phyloP scores from a whole-genome alignment of 2,797 vertebrate genomes.

The Gadopsis bispinosus region DNA sequence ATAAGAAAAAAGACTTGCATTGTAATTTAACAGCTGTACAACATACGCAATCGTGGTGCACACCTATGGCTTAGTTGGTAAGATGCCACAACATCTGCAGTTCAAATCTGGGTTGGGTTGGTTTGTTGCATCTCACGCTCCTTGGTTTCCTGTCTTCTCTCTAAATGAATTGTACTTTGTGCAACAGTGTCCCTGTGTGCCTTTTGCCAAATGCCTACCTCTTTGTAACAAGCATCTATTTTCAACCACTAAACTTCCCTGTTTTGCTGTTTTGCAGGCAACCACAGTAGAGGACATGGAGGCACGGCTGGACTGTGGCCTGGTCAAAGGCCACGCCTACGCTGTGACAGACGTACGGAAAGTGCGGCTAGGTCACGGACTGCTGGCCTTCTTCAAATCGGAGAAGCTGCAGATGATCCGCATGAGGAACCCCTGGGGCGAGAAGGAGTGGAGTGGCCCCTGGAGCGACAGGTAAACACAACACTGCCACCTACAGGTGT shows the following conservation, averaged over 20 bases:
- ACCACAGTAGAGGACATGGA: slow-evolving; percentile 93
- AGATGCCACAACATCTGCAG: not conserved
- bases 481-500: slow-evolving; percentile 27
- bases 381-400: slow-evolving; percentile 94
- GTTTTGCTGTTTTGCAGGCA: slow-evolving; percentile 82
- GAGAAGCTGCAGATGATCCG: slow-evolving; percentile 98
- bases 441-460: slow-evolving; percentile 95
- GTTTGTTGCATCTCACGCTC: not conserved
- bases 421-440: slow-evolving; percentile 97
- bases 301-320: slow-evolving; percentile 91
- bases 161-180: too few relatives aligned
- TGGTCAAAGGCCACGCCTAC: slow-evolving; percentile 98
- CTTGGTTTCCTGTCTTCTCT: slow-evolving; percentile 7
- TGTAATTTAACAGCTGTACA: not conserved
- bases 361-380: slow-evolving; percentile 92
- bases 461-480: slow-evolving; percentile 94
- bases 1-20: not conserved
- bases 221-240: not conserved
- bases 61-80: too few relatives aligned
- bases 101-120: not conserved
- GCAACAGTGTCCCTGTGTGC: not conserved
- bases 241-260: not conserved
- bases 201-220: slow-evolving; percentile 1
- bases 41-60: not conserved
- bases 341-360: slow-evolving; percentile 94